A percentile compares a stretch with the other conserved stretches of the same genome.
phyloP scores from a whole-genome alignment of 2,797 vertebrate genomes.

The Dermochelys coriacea region DNA sequence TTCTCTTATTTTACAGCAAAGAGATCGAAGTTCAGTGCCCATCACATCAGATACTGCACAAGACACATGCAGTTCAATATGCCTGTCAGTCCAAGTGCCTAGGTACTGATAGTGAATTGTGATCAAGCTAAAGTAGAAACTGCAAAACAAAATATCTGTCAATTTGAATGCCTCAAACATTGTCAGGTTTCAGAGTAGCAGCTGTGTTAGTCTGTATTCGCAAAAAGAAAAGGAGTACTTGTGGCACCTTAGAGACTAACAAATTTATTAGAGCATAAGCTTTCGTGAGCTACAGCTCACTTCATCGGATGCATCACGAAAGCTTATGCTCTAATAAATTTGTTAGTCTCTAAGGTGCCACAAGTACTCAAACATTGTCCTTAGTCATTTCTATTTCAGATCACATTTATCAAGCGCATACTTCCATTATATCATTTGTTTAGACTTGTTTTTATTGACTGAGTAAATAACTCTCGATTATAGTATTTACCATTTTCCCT shows the following conservation, averaged over 20 bases:
- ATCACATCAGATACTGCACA: neutral
- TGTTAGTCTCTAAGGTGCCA: too few relatives aligned
- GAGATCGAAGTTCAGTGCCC: constrained; percentile 4
- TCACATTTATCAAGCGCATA: neutral
- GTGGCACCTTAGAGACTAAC: too few relatives aligned
- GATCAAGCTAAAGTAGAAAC: neutral
- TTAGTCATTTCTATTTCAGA: neutral
- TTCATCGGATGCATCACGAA: too few relatives aligned
- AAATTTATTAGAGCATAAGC: too few relatives aligned
- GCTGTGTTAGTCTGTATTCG: too few relatives aligned
- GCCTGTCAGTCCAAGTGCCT: neutral
- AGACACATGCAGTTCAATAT: neutral
- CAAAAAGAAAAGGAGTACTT: too few relatives aligned
- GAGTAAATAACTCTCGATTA: constrained; percentile 47
- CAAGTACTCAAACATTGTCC: neutral
- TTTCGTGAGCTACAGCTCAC: too few relatives aligned
- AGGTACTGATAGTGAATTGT: neutral
- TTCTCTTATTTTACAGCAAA: neutral
- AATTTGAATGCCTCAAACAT: neutral
- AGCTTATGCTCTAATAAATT: too few relatives aligned
- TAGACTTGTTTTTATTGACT: constrained; percentile 60
- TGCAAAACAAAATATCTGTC: neutral
- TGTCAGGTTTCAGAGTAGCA: too few relatives aligned
- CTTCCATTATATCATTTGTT: constrained; percentile 5
- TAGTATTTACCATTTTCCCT: constrained; percentile 36